phyloP scores from a whole-genome alignment of 2,888 invertebrate species.

The Griposia aprilina region DNA sequence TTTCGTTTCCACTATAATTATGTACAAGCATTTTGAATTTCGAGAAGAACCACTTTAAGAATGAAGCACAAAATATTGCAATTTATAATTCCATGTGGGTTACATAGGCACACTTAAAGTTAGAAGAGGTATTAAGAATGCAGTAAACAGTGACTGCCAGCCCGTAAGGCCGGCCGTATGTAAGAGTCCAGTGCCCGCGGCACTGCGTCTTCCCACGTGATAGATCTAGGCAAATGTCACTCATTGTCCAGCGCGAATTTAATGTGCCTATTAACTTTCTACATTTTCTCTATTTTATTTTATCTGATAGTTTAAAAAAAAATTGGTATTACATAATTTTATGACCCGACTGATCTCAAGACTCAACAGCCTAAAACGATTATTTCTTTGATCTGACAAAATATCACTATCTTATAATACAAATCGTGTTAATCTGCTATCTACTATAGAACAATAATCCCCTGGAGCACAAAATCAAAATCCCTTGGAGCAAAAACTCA shows the following conservation, averaged over 20 bases:
- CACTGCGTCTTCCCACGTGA: constrained; percentile 78
- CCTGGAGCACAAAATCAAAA: too few species aligned
- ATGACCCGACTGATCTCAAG: neutral
- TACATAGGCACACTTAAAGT: neutral
- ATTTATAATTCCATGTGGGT: neutral
- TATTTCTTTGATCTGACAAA: neutral
- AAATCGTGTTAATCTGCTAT: neutral
- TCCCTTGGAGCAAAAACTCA: too few species aligned
- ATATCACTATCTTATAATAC: neutral
- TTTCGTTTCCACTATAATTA: neutral
- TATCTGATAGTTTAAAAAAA: neutral
- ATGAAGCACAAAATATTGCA: neutral
- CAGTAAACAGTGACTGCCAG: constrained; percentile 15
- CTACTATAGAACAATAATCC: neutral
- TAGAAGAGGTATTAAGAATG: neutral
- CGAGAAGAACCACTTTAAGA: too few species aligned
- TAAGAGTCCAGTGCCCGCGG: constrained; percentile 70
- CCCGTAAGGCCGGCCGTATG: constrained; percentile 52
- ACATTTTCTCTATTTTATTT: constrained; percentile 15
- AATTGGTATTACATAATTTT: neutral
- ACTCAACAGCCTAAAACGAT: neutral
- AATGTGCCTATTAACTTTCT: constrained; percentile 50
- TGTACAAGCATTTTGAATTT: neutral
- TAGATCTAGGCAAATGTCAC: constrained; percentile 81
- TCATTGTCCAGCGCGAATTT: constrained; percentile 77